Evolutionary conservation across 2,113 vertebrate genomes (phyloP).

Genomic region (Marmota flaviventris): DNA sequence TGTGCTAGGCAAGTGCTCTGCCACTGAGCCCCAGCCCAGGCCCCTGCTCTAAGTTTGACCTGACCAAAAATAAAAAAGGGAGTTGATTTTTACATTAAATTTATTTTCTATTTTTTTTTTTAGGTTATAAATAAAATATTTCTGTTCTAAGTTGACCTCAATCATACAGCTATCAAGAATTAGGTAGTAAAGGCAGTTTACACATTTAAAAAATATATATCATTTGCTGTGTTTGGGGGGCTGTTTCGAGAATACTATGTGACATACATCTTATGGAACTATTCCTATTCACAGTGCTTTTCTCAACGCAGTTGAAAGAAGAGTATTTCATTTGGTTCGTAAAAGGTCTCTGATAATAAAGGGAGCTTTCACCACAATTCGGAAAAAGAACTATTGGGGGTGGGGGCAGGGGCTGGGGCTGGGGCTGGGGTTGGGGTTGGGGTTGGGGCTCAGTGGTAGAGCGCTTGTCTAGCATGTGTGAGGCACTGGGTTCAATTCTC

Average conservation of each 20-base stretch:
- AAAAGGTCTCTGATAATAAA: background rate
- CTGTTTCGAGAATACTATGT: background rate
- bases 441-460: too few relatives aligned
- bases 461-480: too few relatives aligned
- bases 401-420: too few relatives aligned
- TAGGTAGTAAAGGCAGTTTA: background rate
- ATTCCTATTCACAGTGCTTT: background rate
- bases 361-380: background rate
- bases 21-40: too few relatives aligned
- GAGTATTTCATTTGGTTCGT: background rate
- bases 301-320: background rate
- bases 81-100: constrained; percentile 14
- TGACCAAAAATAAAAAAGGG: background rate
- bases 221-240: background rate
- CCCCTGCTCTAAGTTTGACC: background rate
- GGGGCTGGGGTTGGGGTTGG: too few relatives aligned
- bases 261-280: background rate
- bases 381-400: background rate
- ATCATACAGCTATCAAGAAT: background rate
- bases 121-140: background rate
- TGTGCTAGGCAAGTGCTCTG: too few relatives aligned
- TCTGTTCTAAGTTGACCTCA: background rate
- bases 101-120: constrained; percentile 34
- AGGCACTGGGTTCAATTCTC: too few relatives aligned
- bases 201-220: background rate